Conservation (phyloP, 2,113 vertebrate species). For the Lepidothrix coronata region DNA sequence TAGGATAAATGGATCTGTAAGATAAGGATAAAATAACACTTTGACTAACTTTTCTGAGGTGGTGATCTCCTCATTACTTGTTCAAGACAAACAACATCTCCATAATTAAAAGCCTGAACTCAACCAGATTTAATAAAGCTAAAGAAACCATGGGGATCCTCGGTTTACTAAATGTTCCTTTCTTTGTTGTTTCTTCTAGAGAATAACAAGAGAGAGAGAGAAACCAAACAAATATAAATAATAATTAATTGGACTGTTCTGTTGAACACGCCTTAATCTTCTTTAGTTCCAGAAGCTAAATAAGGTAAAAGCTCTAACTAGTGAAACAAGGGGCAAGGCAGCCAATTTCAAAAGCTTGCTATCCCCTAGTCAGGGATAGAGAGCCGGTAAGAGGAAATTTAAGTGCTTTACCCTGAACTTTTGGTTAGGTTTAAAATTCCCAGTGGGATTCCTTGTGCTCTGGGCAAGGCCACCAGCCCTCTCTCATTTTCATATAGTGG, state of each 20-base stretch:
- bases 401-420: background rate
- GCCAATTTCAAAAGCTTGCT: background rate
- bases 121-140: slow-evolving; percentile 48
- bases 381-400: background rate
- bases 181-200: background rate
- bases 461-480: background rate
- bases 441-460: background rate
- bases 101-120: background rate
- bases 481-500: background rate
- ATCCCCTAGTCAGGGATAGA: background rate
- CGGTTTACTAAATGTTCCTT: background rate
- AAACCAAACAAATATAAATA: background rate
- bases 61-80: background rate
- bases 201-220: background rate
- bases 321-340: background rate
- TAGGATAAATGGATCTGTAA: slow-evolving; percentile 5
- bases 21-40: background rate
- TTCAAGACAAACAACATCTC: background rate
- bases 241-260: background rate
- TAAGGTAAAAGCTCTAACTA: background rate
- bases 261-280: background rate
- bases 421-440: background rate
- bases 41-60: background rate
- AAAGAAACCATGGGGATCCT: background rate
- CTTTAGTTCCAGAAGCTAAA: accelerated